Base-by-base conservation (phyloP, 1,140 invertebrate genomes). In the Zaprionus ghesquierei region DNA sequence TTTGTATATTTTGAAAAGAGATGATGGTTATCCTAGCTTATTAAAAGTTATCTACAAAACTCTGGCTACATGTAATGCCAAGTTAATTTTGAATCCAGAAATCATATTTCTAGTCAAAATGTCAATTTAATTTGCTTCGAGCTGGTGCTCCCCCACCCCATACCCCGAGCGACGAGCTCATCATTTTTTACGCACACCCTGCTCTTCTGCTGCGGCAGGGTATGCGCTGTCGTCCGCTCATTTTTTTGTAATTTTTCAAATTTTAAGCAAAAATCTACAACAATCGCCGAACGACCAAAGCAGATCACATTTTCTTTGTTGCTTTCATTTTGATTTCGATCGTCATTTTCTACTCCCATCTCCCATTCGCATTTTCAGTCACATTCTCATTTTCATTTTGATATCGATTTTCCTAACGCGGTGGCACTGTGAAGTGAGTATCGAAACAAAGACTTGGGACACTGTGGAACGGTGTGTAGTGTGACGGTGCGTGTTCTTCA, bases 181-280 rank as follows among this genome's bases (percentile, higher is more conserved):
- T 15, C 49, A 59, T 54, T 49, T 69, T 20, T 18, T 31, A 55
- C 5, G 9, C 10, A 29, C 18, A 9, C 10, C 4, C 15, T 13
- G 2, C 12, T 38, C 9, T 3, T 3, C 25, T 13, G 23, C 13
- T 15, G 20, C 20, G 23, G 23, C 49, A 38, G 70, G 50, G 41
- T 68, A 22, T 41, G 35, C 35, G n/a, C 15, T 41, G 15, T 41
- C n/a, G n/a, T n/a, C n/a, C n/a, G n/a, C n/a, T n/a, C n/a, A n/a
- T 76, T 87, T 81, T 82, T 87, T 81, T 64, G 76, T 89, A 79
- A 87, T 87, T 87, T 87, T 89, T 87, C 84, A 87, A 89, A 87
- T 87, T 87, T 81, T 84, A 79, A 79, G 77, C 79, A 50, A 64
- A 69, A 69, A 64, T 51, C 12, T 25, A 60, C 23, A 69, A 69